phyloP scores from a whole-genome alignment of 2,113 vertebrate genomes.

The Lontra canadensis region DNA sequence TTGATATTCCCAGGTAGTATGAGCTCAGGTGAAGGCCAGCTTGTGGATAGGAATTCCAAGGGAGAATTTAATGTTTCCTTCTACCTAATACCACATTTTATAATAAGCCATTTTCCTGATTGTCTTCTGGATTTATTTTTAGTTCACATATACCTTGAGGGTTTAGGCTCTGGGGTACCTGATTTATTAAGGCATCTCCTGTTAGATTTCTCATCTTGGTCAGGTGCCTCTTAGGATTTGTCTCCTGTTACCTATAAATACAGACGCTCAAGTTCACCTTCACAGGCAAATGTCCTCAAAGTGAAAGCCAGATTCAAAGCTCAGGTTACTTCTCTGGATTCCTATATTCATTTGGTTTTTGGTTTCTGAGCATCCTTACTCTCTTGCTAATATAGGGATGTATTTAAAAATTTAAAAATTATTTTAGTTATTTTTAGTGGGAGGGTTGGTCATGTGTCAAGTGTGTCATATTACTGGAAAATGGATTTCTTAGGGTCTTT shows the following conservation, averaged over 20 bases:
- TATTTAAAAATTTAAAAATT: background rate
- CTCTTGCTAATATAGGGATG: background rate
- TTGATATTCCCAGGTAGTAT: background rate
- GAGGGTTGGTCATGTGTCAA: background rate
- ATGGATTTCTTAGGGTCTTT: background rate
- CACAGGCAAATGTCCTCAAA: background rate
- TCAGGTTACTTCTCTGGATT: background rate
- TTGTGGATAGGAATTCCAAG: background rate
- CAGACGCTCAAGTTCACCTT: conserved; percentile 7
- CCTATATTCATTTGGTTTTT: background rate
- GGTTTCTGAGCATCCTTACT: background rate
- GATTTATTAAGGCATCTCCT: conserved; percentile 17
- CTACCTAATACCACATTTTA: background rate
- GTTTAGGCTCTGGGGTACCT: background rate
- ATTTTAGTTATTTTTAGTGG: conserved; percentile 27
- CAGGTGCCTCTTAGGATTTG: background rate
- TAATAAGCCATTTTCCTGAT: conserved; percentile 5
- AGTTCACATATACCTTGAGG: background rate
- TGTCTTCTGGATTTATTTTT: conserved; percentile 40
- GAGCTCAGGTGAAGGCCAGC: background rate
- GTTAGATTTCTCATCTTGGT: background rate
- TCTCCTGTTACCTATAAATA: background rate
- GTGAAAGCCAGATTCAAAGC: background rate
- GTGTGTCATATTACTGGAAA: background rate
- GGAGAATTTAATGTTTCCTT: conserved; percentile 26